Base-by-base conservation (phyloP, 2,888 invertebrate species). In the Pilophorus perplexus region DNA sequence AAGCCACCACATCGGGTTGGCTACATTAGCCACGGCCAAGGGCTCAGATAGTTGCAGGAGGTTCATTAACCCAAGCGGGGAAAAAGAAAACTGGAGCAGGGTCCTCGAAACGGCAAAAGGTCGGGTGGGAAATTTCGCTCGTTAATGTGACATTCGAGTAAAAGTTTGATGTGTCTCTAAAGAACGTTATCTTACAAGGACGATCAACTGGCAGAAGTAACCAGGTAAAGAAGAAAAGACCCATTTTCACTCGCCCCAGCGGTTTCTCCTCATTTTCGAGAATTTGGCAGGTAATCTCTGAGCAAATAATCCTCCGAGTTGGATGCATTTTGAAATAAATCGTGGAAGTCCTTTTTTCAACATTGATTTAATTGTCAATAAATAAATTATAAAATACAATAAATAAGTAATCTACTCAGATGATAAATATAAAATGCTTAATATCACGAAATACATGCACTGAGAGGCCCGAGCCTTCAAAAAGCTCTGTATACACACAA, bases 11-110 rank as follows among this genome's bases (percentile, higher is more conserved):
- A 18, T 16, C n/a, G 4, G 5, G 14, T 8, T 18, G 42, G 16
- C 42, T 42, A 42, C 42, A 42, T 42, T 42, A 42, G 42, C 42
- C 2, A 42, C 42, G 42, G 42, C 16, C 42, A 42, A 14, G 42
- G 42, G 6, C 42, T 20, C n/a, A n/a, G n/a, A n/a, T n/a, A n/a
- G n/a, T 2, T 20, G 14, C 6, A 8, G 42, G 20, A 16, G 42
- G 42, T 42, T 42, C 42, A 42, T 42, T 42, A 42, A n/a, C 42
- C 42, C 14, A 16, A 6, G 42, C 16, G 20, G n/a, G 6, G n/a
- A n/a, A 42, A 42, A 42, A 20, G 20, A 42, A 42, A 42, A 42
- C 42, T 16, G 42, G 14, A 42, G 42, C 5, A 20, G 16, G 18
- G 4, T 40, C n/a, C 16, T n/a, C n/a, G n/a, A n/a, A n/a, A n/a